Evolutionary conservation across 2,113 vertebrate species (phyloP).

Genomic region (Calyptommatus sinebrachiatus): DNA sequence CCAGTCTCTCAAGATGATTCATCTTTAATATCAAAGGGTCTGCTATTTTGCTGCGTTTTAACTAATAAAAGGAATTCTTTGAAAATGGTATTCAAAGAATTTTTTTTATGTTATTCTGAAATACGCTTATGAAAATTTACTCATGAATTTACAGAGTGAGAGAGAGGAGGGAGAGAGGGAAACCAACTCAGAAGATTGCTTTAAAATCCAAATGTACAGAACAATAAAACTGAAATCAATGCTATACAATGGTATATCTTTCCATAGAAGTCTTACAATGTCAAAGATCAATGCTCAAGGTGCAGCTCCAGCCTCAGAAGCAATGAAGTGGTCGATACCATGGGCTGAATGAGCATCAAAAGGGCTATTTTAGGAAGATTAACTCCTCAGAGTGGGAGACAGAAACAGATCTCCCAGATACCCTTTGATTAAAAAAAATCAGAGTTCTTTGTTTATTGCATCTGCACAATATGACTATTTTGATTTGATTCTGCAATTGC

Average conservation of each 20-base stretch:
- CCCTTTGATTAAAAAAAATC: neutral
- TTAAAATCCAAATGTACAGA: neutral
- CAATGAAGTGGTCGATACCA: conserved; percentile 23
- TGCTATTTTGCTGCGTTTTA: neutral
- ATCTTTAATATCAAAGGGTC: neutral
- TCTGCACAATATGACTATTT: neutral
- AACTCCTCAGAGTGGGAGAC: neutral
- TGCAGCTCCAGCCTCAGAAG: neutral
- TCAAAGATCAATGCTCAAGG: conserved; percentile 29
- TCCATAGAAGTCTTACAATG: conserved; percentile 2
- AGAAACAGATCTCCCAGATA: neutral
- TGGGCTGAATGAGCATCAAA: conserved; percentile 19
- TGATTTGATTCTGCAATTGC: too few species aligned
- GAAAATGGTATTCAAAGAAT: neutral
- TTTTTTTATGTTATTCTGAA: neutral
- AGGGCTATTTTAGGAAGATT: conserved; percentile 37
- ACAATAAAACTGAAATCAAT: conserved; percentile 36
- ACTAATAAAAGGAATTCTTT: neutral
- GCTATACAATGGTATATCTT: neutral
- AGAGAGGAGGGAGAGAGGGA: neutral
- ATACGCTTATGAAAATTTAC: neutral
- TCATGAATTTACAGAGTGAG: neutral
- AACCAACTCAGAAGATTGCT: neutral
- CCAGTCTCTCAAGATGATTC: neutral
- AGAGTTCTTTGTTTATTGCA: neutral